Evolutionary conservation across 2,113 vertebrate species (phyloP), one percentile per base, ranked within the genome.

Genomic region (Rhabdornis inornatus): DNA sequence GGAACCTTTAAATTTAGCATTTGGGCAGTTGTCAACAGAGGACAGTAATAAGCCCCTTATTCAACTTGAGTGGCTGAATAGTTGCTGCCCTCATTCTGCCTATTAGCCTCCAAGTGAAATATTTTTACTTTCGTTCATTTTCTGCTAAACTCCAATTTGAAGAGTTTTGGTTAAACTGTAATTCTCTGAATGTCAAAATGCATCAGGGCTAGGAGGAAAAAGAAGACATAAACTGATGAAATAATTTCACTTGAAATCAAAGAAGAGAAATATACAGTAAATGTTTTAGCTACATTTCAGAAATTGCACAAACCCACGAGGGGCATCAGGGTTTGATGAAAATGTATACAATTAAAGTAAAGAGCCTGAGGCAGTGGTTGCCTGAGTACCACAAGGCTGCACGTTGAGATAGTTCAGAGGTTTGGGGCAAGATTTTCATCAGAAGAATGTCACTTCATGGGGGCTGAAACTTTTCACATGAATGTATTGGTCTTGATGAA

Each of bases 391-490:
- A 72, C 2, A 21, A 92, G 72, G 49, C 17, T 65, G 30, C 57
- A 61, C 2, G 0, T 27, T 74, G 68, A 92, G 93, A 93, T 74
- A 94, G 89, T 83, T 92, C 83, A 90, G 93, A 83, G 89, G 49
- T 95, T 92, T 95, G 87, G 63, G 83, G 83, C 83, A 90, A 57
- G 55, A 40, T 90, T 95, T 90, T 86, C 15, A 92, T 95, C 76
- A 92, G 76, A 65, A 94, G 92, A 77, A 90, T 76, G 49, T 68
- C 78, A 70, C 35, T 30, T 93, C 70, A 71, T 37, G 68, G 59
- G 45, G 63, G 83, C 47, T 61, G 63, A 89, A 92, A 74, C 13
- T 65, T 83, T 69, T 80, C 63, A 61, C 24, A 57, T 27, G 61
- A 83, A 69, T n/a, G 8, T 60, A 49, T 76, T 60, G 17, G 50